Base-by-base conservation (phyloP, 2,797 vertebrate genomes). In the Arctocebus calabarensis region DNA sequence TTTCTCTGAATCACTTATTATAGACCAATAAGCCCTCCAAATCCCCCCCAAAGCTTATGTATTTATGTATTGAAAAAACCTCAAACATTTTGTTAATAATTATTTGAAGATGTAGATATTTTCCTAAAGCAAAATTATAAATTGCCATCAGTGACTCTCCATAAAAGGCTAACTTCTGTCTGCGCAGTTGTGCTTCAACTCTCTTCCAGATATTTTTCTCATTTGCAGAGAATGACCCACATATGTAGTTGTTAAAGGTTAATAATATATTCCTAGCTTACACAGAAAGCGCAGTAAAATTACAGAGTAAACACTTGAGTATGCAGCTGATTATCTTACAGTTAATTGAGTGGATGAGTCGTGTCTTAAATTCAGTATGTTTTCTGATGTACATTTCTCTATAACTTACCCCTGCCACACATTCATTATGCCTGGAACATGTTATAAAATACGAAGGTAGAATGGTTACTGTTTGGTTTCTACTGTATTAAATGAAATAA, bases 61-160 rank as follows among this genome's bases (percentile, higher is more conserved):
- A 79, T 70, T 92, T 70, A 93, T 12, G 61, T 84, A 83, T 9
- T 68, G 20, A 83, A 83, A 78, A 85, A 78, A 74, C 79, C 10
- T 40, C 25, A 64, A 83, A 48, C 48, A 34, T 12, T 79, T 87
- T 61, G 23, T 90, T 91, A 71, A 0, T 52, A n/a, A 25, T 93
- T 29, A 37, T 90, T 85, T 86, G 12, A 89, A 82, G 55, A 81
- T 45, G 79, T 52, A 68, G 19, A 40, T 78, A 10, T 81, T 90
- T 83, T 83, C 14, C 70, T 62, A 84, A 86, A 95, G 79, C 16
- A 68, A 62, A 90, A 92, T 84, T 89, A 59, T 7, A 84, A 81
- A 88, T 55, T 91, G 11, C 13, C 23, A 12, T 73, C 23, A 55
- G 2, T 77, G 52, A 85, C 52, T 78, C 20, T 88, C 34, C 16